These are phyloP conservation scores for Lacanobia wlatinum DNA, from an alignment of 2,888 invertebrate genomes.

Conservation along the genomic window DNA sequence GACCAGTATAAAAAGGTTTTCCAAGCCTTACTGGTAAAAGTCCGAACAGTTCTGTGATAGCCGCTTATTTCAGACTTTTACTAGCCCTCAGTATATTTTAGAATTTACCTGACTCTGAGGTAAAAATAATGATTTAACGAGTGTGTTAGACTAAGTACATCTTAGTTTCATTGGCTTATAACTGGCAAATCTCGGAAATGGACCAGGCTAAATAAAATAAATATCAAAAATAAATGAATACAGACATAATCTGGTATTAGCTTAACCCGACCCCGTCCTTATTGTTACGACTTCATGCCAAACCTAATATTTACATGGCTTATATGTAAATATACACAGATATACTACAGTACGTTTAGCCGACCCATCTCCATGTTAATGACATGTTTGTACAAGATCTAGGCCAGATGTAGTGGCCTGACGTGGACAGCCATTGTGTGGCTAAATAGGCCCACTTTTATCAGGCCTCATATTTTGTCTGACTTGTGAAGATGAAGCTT, in stretches of 20 bases:
- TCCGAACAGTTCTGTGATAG: too few species aligned
- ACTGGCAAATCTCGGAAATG: too few species aligned
- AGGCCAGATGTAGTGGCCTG: conserved; percentile 44
- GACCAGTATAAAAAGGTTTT: too few species aligned
- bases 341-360: conserved; percentile 21
- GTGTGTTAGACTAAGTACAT: too few species aligned
- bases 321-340: conserved; percentile 19
- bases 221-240: neutral
- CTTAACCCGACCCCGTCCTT: conserved; percentile 7
- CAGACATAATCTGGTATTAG: conserved; percentile 5
- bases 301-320: conserved; percentile 17
- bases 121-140: too few species aligned
- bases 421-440: conserved; percentile 45
- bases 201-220: too few species aligned
- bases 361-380: conserved; percentile 37
- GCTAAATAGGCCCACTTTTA: conserved; percentile 38
- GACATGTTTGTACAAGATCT: conserved; percentile 50
- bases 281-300: conserved; percentile 3
- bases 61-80: too few species aligned
- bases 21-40: too few species aligned
- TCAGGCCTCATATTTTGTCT: conserved; percentile 31
- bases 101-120: too few species aligned
- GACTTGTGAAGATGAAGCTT: conserved; percentile 11
- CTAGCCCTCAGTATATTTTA: too few species aligned
- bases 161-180: too few species aligned